A percentile compares a stretch with the other conserved stretches of the same genome.
These are phyloP conservation scores for Rhinolophus sinicus DNA, from an alignment of 2,113 vertebrate genomes.

Conservation along the genomic window DNA sequence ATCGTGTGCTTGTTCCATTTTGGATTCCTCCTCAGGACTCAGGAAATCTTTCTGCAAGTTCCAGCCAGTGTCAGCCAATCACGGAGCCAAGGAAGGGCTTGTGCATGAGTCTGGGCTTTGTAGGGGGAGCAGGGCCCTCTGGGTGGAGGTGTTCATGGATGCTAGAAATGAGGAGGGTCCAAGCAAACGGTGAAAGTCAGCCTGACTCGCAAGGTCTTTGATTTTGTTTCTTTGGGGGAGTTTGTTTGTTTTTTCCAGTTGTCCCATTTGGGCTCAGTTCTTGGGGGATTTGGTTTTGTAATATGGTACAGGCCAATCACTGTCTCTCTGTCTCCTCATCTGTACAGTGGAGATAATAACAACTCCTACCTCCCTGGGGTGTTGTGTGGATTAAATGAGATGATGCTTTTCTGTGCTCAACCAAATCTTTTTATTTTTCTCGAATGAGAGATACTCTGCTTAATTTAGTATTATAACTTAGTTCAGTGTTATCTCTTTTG, in stretches of 20 bases:
- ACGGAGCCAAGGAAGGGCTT: neutral
- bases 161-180: neutral
- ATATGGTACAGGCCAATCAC: fast-evolving
- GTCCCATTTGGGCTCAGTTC: neutral
- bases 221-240: neutral
- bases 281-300: neutral
- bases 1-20: neutral
- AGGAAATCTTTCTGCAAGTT: neutral
- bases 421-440: neutral
- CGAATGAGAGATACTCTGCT: neutral
- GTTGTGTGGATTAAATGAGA: neutral
- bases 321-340: neutral
- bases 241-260: neutral
- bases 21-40: neutral
- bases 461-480: neutral
- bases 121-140: neutral
- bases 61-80: neutral
- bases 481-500: neutral
- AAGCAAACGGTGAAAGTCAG: neutral
- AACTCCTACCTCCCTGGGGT: neutral
- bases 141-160: neutral
- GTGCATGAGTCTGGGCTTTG: neutral
- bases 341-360: neutral
- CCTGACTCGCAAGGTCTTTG: neutral
- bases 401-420: neutral